Conservation (phyloP, 2,113 vertebrate species). For the Pedionomus torquatus region DNA sequence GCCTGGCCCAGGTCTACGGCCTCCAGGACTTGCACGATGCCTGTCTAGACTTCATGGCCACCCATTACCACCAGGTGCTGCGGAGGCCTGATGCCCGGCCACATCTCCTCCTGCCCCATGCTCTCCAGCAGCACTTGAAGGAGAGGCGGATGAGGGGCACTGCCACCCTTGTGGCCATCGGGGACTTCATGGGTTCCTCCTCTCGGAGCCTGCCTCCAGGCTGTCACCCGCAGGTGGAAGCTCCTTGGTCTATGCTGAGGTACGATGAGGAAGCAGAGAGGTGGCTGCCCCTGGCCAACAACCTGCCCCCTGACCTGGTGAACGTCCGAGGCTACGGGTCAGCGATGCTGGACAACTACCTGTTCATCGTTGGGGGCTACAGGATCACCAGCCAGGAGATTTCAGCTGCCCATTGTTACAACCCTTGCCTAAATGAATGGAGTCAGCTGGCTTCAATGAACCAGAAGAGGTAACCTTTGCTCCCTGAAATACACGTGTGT, state of each 20-base stretch:
- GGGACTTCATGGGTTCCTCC: constrained; percentile 81
- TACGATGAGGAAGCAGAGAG: constrained; percentile 85
- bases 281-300: constrained; percentile 87
- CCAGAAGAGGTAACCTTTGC: constrained; percentile 88
- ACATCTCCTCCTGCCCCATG: constrained; percentile 71
- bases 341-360: constrained; percentile 89
- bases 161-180: constrained; percentile 85
- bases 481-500: background rate
- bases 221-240: constrained; percentile 72
- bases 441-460: constrained; percentile 90
- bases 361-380: constrained; percentile 92
- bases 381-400: constrained; percentile 93
- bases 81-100: constrained; percentile 76
- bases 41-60: constrained; percentile 87
- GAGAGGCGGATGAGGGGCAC: constrained; percentile 87
- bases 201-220: constrained; percentile 31
- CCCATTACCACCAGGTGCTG: constrained; percentile 88
- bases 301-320: constrained; percentile 85
- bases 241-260: constrained; percentile 87
- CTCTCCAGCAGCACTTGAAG: constrained; percentile 78
- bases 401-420: constrained; percentile 90
- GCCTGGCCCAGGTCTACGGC: constrained; percentile 89
- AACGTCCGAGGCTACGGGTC: constrained; percentile 90
- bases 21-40: constrained; percentile 85
- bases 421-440: constrained; percentile 92